phyloP scores from a whole-genome alignment of 1,140 invertebrate genomes.

The Venustaconcha ellipsiformis region DNA sequence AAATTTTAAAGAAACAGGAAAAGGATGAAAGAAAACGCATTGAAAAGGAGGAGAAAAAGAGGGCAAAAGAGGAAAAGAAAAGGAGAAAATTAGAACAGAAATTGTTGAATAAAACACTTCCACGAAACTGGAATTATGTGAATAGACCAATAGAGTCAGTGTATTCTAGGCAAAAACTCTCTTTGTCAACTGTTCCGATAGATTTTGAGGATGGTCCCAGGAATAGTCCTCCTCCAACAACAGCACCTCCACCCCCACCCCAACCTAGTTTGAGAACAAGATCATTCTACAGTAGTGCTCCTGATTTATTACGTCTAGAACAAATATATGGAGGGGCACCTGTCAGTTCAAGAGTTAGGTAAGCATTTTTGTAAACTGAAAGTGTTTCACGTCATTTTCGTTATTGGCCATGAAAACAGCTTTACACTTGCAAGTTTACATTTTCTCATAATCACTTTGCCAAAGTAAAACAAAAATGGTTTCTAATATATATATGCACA shows the following conservation, averaged over 20 bases:
- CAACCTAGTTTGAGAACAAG: conserved; percentile 36
- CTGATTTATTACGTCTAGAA: conserved; percentile 51
- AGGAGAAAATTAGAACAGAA: conserved; percentile 44
- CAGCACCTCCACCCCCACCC: conserved; percentile 35
- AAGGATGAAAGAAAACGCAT: conserved; percentile 50
- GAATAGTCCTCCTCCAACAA: conserved; percentile 31
- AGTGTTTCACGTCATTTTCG: no score
- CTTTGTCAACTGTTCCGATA: conserved; percentile 56
- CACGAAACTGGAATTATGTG: conserved; percentile 40
- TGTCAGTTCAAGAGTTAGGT: conserved; percentile 10
- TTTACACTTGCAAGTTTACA: no score
- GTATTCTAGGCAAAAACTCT: conserved; percentile 42
- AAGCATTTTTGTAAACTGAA: no score
- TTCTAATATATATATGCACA: no score
- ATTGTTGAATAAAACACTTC: conserved; percentile 45
- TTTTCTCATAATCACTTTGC: no score
- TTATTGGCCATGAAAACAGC: no score
- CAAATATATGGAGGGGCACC: conserved; percentile 46
- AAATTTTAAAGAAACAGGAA: conserved; percentile 46
- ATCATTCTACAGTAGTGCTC: conserved; percentile 50
- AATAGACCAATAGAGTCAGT: conserved; percentile 45
- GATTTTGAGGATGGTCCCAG: conserved; percentile 49
- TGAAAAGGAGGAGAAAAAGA: conserved; percentile 55
- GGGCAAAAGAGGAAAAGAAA: conserved; percentile 52
- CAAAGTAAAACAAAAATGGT: no score